Evolutionary conservation across 2,888 invertebrate species (phyloP).

Genomic region (Lydus trimaculatus): DNA sequence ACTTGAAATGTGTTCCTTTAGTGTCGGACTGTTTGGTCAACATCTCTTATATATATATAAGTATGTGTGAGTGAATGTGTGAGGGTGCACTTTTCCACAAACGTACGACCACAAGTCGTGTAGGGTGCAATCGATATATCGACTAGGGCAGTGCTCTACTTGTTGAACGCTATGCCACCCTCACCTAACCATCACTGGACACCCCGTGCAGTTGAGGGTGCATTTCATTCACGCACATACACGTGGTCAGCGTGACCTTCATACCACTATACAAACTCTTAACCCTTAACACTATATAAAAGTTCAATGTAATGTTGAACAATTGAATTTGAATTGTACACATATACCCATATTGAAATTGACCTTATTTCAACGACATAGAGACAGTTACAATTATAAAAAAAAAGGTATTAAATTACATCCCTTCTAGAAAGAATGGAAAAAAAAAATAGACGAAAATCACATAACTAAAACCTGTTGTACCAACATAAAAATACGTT

Average conservation of each 20-base stretch:
- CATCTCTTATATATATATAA: background rate
- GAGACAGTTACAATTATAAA: slow-evolving; percentile 58
- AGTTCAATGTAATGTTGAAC: background rate
- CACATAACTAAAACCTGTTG: slow-evolving; percentile 53
- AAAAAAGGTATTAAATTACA: slow-evolving; percentile 61
- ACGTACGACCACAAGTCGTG: slow-evolving; percentile 25
- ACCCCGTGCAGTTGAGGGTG: slow-evolving; percentile 47
- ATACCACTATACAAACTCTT: background rate
- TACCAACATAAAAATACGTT: slow-evolving; percentile 43
- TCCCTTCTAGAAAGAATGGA: slow-evolving; percentile 39
- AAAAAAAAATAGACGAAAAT: slow-evolving; percentile 48
- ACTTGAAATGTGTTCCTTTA: slow-evolving; percentile 13
- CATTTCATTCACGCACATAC: slow-evolving; percentile 54
- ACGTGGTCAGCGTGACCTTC: slow-evolving; percentile 36
- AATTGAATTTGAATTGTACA: background rate
- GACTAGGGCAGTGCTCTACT: slow-evolving; percentile 59
- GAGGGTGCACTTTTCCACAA: slow-evolving; percentile 33
- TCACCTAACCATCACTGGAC: slow-evolving; percentile 40
- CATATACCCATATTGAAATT: slow-evolving; percentile 37
- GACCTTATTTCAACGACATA: slow-evolving; percentile 56
- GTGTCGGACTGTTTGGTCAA: slow-evolving; percentile 12
- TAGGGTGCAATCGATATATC: slow-evolving; percentile 58
- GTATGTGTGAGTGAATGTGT: slow-evolving; percentile 10
- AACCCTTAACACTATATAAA: background rate
- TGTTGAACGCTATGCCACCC: slow-evolving; percentile 54